Base-by-base conservation (phyloP, 2,888 invertebrate genomes). In the Clistopyga incitator region DNA sequence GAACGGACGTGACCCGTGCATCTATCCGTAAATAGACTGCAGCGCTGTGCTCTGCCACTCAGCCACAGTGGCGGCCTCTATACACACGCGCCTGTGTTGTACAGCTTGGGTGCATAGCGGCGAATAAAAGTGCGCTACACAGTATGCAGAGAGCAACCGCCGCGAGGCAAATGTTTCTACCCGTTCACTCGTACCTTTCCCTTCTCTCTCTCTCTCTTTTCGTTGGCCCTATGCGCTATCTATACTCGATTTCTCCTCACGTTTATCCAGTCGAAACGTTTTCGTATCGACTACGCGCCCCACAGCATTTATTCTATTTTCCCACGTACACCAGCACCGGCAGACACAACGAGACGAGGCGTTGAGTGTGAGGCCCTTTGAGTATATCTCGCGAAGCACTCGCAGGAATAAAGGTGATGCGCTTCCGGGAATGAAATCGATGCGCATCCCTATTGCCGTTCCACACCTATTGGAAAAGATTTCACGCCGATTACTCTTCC, bases 1-100 rank as follows among this genome's bases (percentile, higher is more conserved):
- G 85, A 84, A 82, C 84, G 84, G 82, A 85, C 85, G 84, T 85
- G 85, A 85, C 85, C 85, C 85, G 85, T 84, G 84, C 84, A 84
- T 84, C 84, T 84, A 84, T 84, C 84, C 84, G 84, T 84, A 84
- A 84, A 84, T 84, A 84, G 84, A 84, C 81, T 84, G 61, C 78
- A 52, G 59, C 61, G 34, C 67, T 61, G 25, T 61, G 50, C 61
- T 61, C 72, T 80, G 72, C 67, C 76, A 76, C 79, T 79, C n/a
- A n/a, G n/a, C 78, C 42, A n/a, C 65, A 61, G 34, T 61, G n/a
- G n/a, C 34, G 2, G 29, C 61, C 8, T 29, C 61, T 61, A 38
- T 67, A 25, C 25, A 29, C 38, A 6, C 34, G 10, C 38, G 29
- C 54, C 29, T 13, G 11, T 29, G 54, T 65, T 64, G 50, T 54